Percentiles rank a stretch among this genome's conserved stretches.
Evolutionary conservation across 2,113 vertebrate species (phyloP).

Genomic region (Hoplias malabaricus): DNA sequence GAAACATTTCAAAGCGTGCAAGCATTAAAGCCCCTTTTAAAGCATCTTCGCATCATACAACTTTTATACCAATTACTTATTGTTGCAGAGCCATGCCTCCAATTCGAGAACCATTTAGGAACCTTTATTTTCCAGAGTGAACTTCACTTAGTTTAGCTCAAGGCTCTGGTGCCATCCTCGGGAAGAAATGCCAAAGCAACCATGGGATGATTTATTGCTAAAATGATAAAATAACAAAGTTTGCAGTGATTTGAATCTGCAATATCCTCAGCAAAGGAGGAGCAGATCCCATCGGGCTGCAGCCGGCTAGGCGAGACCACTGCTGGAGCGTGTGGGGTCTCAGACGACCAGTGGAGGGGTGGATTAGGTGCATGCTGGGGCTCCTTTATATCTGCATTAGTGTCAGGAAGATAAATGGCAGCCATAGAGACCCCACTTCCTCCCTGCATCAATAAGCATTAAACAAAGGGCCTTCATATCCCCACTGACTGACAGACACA

Average conservation of each 20-base stretch:
- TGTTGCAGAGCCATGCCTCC: not conserved
- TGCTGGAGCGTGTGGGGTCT: constrained; percentile 8
- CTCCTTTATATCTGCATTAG: constrained; percentile 58
- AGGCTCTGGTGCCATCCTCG: not conserved
- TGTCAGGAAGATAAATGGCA: constrained; percentile 63
- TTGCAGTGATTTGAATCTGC: not conserved
- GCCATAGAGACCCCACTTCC: constrained; percentile 52
- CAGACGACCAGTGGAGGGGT: not conserved
- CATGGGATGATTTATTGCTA: not conserved
- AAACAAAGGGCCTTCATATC: constrained; percentile 22
- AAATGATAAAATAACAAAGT: not conserved
- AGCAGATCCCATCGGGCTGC: not conserved
- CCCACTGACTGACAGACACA: constrained; percentile 34
- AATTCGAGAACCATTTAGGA: not conserved
- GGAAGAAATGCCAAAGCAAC: not conserved
- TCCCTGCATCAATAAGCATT: constrained; percentile 42
- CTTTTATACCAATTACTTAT: no score
- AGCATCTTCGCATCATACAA: no score
- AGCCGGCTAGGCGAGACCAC: not conserved
- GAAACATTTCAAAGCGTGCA: no score
- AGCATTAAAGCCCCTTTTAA: no score
- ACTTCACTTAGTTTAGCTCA: not conserved
- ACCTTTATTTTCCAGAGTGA: not conserved
- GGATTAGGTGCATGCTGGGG: constrained; percentile 26
- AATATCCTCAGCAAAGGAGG: not conserved